These are phyloP conservation scores for Eugnorisma glareosa DNA, from an alignment of 2,888 invertebrate genomes.

Conservation along the genomic window DNA sequence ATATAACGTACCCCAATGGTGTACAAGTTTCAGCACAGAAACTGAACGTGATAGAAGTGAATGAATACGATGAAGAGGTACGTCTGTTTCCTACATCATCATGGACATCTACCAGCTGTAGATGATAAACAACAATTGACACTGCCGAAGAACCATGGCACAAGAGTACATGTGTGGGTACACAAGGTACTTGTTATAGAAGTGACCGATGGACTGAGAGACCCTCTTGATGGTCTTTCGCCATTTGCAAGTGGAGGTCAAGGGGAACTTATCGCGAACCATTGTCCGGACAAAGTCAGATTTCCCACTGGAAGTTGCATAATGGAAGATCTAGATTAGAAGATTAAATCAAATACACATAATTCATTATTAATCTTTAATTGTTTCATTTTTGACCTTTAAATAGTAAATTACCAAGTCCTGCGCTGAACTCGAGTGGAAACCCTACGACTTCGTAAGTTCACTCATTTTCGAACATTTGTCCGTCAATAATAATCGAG, in stretches of 20 bases:
- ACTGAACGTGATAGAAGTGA: conserved; percentile 20
- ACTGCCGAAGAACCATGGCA: not conserved
- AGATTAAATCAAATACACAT: not conserved
- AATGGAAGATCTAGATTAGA: not conserved
- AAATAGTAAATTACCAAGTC: not conserved
- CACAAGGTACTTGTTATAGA: conserved; percentile 26
- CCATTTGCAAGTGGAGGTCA: too few species aligned
- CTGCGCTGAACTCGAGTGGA: not conserved
- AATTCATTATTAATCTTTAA: not conserved
- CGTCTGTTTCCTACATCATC: not conserved
- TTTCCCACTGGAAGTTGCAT: not conserved
- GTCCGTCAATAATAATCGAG: not conserved
- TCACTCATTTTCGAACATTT: not conserved
- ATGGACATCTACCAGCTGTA: not conserved
- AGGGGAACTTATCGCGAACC: not conserved
- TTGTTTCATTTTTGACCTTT: not conserved
- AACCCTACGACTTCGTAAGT: not conserved
- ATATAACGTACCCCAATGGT: conserved; percentile 9
- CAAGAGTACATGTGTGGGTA: conserved; percentile 23
- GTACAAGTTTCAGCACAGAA: conserved; percentile 29
- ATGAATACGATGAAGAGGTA: conserved; percentile 18
- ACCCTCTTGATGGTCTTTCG: too few species aligned
- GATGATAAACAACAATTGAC: not conserved
- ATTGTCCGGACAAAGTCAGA: conserved; percentile 1
- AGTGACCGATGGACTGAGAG: not conserved